Evolutionary conservation across 2,113 vertebrate species (phyloP), one percentile per base, ranked within the genome.

Genomic region (Clinocottus analis): DNA sequence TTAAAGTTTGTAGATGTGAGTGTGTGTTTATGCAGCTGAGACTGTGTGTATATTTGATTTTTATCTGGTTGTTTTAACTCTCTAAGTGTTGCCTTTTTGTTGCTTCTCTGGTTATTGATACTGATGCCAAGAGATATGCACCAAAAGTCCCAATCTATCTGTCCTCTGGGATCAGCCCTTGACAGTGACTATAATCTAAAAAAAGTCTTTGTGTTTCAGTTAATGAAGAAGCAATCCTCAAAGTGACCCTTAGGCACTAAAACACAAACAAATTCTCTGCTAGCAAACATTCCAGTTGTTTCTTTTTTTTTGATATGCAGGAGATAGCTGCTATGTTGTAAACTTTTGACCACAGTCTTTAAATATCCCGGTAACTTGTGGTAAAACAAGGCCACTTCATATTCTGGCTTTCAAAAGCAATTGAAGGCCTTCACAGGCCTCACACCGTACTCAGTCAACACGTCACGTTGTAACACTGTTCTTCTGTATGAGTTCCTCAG

Each of bases 11-110:
- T 69, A 61, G 72, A 83, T 43, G 68, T 80, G 87, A 83, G 78
- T 73, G 75, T 78, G 83, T 94, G 92, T 94, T 93, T 93, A 87
- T 71, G 88, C 92, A 93, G 93, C 93, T 92, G 92, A 87, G 83
- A 80, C 70, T 10, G 73, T 59, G 55, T 92, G 90, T 93, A 92
- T 92, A 92, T 93, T 93, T 89, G 92, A 93, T 93, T 77, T 64
- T 87, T 90, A 91, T 93, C 91, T 91, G 80, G 79, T 92, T 93
- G 90, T 92, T 92, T 92, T 92, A 93, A 89, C 84, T 88, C 87
- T 92, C 77, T 84, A 83, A 90, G 75, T 90, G 91, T 87, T 91
- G 82, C 82, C 75, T 86, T 89, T 87, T 85, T 84, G 85, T 72
- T 82, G 67, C 82, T 83, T 86, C 81, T 83, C 79, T 75, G 72